phyloP scores from a whole-genome alignment of 2,113 vertebrate species.

The Neoarius graeffei region DNA sequence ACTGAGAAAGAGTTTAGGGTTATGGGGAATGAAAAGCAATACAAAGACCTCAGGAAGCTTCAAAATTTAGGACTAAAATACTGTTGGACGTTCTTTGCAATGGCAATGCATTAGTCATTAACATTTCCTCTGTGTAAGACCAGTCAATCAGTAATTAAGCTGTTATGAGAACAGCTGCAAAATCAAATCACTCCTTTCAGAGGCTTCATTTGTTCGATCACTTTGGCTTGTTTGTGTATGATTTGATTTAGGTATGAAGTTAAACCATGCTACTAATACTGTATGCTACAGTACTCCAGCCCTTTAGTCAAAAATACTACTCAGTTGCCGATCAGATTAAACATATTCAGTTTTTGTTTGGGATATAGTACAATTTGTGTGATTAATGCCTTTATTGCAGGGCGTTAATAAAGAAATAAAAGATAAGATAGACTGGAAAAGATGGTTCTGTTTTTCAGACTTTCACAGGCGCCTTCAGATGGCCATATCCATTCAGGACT shows the following conservation, averaged over 20 bases:
- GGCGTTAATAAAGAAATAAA: neutral
- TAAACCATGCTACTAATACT: neutral
- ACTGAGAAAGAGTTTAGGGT: neutral
- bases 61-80: conserved; percentile 42
- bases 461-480: conserved; percentile 6
- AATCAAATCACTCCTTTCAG: neutral
- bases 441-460: neutral
- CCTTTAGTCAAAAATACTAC: neutral
- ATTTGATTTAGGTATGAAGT: neutral
- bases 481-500: neutral
- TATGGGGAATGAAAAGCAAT: conserved; percentile 66
- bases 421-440: neutral
- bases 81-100: conserved; percentile 20
- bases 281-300: neutral
- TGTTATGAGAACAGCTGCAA: neutral
- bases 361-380: neutral
- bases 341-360: neutral
- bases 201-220: conserved; percentile 18
- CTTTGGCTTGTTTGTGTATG: neutral
- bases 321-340: neutral
- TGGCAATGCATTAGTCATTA: conserved; percentile 17
- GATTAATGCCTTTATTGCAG: neutral
- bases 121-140: conserved; percentile 19
- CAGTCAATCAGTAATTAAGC: conserved; percentile 3
- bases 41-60: conserved; percentile 73